A percentile compares a stretch with the other conserved stretches of the same genome.
These are phyloP conservation scores for Pachyuromys duprasi DNA, from an alignment of 2,797 vertebrate genomes.

Conservation along the genomic window DNA sequence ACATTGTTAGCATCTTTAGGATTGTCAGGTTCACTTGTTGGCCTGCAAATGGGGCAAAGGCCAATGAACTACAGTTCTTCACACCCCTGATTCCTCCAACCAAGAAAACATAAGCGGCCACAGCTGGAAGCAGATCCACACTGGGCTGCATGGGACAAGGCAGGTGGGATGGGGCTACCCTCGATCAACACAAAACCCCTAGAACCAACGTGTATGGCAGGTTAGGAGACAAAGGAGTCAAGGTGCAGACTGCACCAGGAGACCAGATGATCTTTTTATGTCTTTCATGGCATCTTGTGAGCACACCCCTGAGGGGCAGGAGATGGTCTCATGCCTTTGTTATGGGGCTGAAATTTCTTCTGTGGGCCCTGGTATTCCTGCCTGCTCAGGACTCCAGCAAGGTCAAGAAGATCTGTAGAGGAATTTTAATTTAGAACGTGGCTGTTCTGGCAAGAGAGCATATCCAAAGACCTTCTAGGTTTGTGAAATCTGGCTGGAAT, in stretches of 20 bases:
- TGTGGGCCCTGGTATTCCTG: fast-evolving
- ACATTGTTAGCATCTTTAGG: fast-evolving
- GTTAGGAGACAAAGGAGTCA: background rate
- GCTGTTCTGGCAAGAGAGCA: too few relatives aligned
- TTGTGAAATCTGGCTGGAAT: too few relatives aligned
- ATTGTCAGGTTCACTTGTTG: background rate
- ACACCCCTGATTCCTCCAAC: background rate
- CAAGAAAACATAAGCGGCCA: background rate
- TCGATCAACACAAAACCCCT: background rate
- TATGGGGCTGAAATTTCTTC: background rate
- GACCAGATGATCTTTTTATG: background rate
- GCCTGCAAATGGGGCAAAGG: background rate
- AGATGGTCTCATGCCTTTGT: background rate
- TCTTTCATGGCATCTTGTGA: background rate
- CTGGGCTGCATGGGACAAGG: background rate
- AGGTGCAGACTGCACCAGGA: background rate
- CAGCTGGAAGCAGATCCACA: background rate
- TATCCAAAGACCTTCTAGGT: too few relatives aligned
- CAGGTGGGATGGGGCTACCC: background rate
- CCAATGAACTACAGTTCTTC: too few relatives aligned
- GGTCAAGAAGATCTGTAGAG: background rate
- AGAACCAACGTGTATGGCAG: background rate
- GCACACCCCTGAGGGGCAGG: background rate
- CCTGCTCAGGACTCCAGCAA: background rate
- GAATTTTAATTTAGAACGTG: too few relatives aligned